phyloP scores from a whole-genome alignment of 2,888 invertebrate genomes.

The Drosophila emarginata region DNA sequence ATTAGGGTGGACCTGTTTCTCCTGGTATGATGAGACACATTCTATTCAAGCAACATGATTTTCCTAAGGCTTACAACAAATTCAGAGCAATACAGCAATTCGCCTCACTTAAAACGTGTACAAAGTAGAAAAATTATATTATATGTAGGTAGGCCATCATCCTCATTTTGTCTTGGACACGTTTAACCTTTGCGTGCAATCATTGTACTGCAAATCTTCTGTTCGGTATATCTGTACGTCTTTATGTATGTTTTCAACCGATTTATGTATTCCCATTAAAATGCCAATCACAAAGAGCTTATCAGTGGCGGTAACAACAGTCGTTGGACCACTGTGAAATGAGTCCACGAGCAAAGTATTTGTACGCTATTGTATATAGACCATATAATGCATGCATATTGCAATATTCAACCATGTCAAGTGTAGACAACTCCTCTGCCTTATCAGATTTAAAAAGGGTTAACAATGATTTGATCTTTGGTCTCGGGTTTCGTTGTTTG shows the following conservation, averaged over 20 bases:
- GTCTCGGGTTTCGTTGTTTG: too few relatives aligned
- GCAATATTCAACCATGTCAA: background rate
- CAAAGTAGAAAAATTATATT: background rate
- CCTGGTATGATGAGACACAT: background rate
- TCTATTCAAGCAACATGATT: background rate
- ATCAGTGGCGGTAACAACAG: slow-evolving; percentile 19
- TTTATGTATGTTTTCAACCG: slow-evolving; percentile 9
- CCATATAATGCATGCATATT: slow-evolving; percentile 11
- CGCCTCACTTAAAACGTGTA: background rate
- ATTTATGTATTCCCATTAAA: slow-evolving; percentile 18
- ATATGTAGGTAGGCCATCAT: background rate
- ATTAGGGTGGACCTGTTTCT: slow-evolving; percentile 2
- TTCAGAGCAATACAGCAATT: background rate
- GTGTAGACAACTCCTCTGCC: background rate
- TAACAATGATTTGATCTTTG: background rate
- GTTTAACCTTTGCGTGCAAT: slow-evolving; percentile 8
- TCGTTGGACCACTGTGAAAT: slow-evolving; percentile 17
- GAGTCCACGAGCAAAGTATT: slow-evolving; percentile 7
- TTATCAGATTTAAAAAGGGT: background rate
- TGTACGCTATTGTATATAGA: background rate
- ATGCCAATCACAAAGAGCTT: slow-evolving; percentile 27
- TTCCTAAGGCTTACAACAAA: background rate
- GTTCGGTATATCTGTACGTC: background rate
- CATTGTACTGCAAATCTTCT: slow-evolving; percentile 6
- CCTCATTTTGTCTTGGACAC: background rate